Evolutionary conservation across 2,113 vertebrate species (phyloP).

Genomic region (Steatornis caripensis): DNA sequence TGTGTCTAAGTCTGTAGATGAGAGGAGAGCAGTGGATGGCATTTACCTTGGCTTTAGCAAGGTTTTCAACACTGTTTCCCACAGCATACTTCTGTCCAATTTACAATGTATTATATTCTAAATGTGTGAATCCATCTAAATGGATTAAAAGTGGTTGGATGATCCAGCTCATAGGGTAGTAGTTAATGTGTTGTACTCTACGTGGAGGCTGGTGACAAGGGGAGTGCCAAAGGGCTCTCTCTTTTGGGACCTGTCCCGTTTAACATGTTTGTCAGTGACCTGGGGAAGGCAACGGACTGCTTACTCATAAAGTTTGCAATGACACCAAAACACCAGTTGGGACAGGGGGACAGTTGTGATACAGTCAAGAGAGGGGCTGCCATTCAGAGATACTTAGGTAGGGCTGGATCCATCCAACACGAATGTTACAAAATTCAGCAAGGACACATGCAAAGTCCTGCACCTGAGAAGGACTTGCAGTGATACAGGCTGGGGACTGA

Average conservation of each 20-base stretch:
- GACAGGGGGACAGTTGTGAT: fast-evolving
- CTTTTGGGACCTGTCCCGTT: not conserved
- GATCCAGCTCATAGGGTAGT: not conserved
- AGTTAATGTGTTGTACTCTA: not conserved
- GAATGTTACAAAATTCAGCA: not conserved
- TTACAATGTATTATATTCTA: not conserved
- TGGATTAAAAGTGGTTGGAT: not conserved
- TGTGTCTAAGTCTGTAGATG: not conserved
- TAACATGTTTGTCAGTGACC: not conserved
- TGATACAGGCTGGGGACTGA: not conserved
- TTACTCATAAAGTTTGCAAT: not conserved
- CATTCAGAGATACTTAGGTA: not conserved
- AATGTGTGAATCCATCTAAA: not conserved
- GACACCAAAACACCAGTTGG: not conserved
- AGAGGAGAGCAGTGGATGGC: not conserved
- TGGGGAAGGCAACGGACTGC: not conserved
- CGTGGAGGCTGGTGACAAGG: not conserved
- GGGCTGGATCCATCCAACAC: not conserved
- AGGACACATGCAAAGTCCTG: not conserved
- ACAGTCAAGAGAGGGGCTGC: not conserved
- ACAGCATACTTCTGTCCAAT: not conserved
- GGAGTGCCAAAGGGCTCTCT: not conserved
- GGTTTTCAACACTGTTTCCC: not conserved
- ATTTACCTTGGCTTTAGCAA: too few species aligned
- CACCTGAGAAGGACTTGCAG: not conserved